A percentile compares a stretch with the other conserved stretches of the same genome.
Evolutionary conservation across 2,888 invertebrate genomes (phyloP).

Genomic region (Vanessa cardui): DNA sequence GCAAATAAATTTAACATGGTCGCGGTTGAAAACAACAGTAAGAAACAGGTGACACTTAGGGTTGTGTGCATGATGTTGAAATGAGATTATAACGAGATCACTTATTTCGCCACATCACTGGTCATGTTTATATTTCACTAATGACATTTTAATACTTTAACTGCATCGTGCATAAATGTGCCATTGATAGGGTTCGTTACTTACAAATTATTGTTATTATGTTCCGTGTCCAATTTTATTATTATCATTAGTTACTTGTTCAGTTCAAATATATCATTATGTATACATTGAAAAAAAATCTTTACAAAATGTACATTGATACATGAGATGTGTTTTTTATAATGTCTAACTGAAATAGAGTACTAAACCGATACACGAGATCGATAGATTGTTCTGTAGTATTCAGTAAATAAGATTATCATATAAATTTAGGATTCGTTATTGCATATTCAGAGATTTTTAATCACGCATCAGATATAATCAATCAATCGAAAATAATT

Average conservation of each 20-base stretch:
- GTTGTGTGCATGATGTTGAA: constrained; percentile 8
- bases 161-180: background rate
- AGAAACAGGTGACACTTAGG: background rate
- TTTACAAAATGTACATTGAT: too few relatives aligned
- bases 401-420: too few relatives aligned
- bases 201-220: background rate
- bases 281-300: too few relatives aligned
- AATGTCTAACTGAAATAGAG: too few relatives aligned
- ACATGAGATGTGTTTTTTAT: too few relatives aligned
- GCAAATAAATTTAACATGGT: background rate
- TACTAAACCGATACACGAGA: too few relatives aligned
- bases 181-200: background rate
- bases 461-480: too few relatives aligned
- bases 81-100: constrained; percentile 15
- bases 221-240: background rate
- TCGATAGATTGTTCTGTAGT: too few relatives aligned
- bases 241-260: background rate
- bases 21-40: background rate
- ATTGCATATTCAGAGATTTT: too few relatives aligned
- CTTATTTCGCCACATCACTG: background rate
- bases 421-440: too few relatives aligned
- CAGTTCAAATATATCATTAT: too few relatives aligned
- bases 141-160: background rate
- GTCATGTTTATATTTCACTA: background rate
- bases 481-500: too few relatives aligned